Conservation (phyloP, 2,888 invertebrate genomes). For the Dichetophora obliterata region DNA sequence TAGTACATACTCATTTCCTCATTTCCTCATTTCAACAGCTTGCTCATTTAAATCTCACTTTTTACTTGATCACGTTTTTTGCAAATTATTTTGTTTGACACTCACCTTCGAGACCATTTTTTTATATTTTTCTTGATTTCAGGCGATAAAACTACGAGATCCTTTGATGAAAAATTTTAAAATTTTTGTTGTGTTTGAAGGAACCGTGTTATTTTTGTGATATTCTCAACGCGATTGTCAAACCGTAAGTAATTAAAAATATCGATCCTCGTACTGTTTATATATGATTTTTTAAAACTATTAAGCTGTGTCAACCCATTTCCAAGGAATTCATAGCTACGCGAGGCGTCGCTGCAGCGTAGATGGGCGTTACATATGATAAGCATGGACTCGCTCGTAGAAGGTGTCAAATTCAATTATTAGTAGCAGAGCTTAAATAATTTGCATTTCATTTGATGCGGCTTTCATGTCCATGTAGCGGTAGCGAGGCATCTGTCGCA, state of each 20-base stretch:
- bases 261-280: constrained; percentile 23
- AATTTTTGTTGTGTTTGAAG: not conserved
- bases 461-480: not conserved
- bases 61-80: not conserved
- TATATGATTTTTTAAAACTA: constrained; percentile 25
- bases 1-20: too few relatives aligned
- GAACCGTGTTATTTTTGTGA: not conserved
- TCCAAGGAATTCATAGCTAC: too few relatives aligned
- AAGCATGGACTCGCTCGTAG: not conserved
- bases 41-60: not conserved
- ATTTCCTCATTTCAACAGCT: too few relatives aligned
- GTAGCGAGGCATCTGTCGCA: not conserved
- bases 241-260: constrained; percentile 21
- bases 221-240: constrained; percentile 13
- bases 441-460: not conserved
- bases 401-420: constrained; percentile 5
- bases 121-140: constrained; percentile 4
- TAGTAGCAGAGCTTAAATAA: not conserved
- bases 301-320: not conserved
- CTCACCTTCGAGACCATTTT: constrained; percentile 30
- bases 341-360: not conserved
- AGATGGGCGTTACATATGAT: not conserved
- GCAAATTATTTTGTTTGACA: not conserved
- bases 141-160: not conserved
- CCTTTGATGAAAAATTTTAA: not conserved